phyloP scores from a whole-genome alignment of 2,888 invertebrate genomes.

The Holacanthella duospinosa region DNA sequence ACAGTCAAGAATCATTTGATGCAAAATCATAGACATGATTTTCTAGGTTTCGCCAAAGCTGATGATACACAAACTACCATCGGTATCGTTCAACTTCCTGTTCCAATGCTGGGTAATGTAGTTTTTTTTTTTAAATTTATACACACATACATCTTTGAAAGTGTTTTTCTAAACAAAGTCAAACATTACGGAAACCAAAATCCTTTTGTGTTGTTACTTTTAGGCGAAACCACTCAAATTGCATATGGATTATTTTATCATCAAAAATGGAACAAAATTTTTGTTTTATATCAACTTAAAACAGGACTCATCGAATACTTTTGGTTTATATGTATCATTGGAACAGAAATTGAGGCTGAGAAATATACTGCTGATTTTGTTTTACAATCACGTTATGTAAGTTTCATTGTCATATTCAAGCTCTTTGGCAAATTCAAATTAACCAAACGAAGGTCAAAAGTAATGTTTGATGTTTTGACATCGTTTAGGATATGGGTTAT shows the following conservation, averaged over 20 bases:
- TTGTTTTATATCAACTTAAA: not conserved
- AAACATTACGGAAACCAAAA: too few species aligned
- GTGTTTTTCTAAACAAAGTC: too few species aligned
- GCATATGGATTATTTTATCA: not conserved
- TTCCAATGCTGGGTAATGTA: too few species aligned
- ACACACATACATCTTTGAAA: too few species aligned
- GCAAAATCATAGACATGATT: not conserved
- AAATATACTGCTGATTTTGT: not conserved
- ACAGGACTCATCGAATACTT: not conserved
- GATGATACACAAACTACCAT: not conserved
- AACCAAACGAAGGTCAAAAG: not conserved
- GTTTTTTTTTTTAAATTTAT: too few species aligned
- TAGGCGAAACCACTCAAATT: not conserved
- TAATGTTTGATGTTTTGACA: not conserved
- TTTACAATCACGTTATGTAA: not conserved
- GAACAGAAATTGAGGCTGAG: not conserved
- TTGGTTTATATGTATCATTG: not conserved
- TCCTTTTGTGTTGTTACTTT: too few species aligned
- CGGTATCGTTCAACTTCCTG: too few species aligned
- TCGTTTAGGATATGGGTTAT: not conserved
- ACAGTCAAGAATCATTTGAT: not conserved
- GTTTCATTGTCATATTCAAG: not conserved
- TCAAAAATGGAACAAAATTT: not conserved
- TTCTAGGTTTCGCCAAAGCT: not conserved
- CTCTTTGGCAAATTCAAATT: not conserved